Base-by-base conservation (phyloP, 2,888 invertebrate species). In the Pyrocoelia pectoralis region DNA sequence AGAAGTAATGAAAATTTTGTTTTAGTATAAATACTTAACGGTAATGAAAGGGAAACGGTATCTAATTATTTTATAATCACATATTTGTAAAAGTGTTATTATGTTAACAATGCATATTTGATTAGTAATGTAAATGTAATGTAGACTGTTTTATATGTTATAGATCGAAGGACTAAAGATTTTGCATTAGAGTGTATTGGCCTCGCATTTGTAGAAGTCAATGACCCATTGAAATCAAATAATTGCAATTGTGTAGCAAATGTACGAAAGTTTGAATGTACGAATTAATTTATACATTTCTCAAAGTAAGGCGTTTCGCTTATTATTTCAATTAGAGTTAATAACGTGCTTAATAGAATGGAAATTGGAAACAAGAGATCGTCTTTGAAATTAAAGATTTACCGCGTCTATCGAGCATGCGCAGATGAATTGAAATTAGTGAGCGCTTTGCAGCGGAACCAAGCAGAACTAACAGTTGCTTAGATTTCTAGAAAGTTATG, bases 401-500 rank as follows among this genome's bases (percentile, higher is more conserved):
- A 52, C 56, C 64, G 64, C 59, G 43, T 28, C 15, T 10, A n/a
- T 13, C 15, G 24, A 48, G 63, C 62, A 54, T 60, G 66, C 66
- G 61, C 28, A 54, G 12, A n/a, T n/a, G 5, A 13, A 60, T 53
- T 53, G 53, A 56, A 63, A 56, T 66, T 61, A 61, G 17, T 13
- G 28, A 61, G 67, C 67, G 67, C 67, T 61, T 57, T 61, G 60
- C 57, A 61, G 67, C 67, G 67, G 64, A 64, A 65, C 64, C 61
- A 65, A 65, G 50, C 64, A 64, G 65, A 66, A 67, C 61, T 67
- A 67, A 59, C 56, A 60, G 65, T 62, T 65, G 61, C 62, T 59
- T 65, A 61, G 58, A 24, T 24, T 24, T 24, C 24, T 24, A 24
- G 24, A 24, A 66, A 80, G 79, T 79, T 79, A 80, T 80, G 80